Percentiles rank a stretch among this genome's conserved stretches.
These are phyloP conservation scores for Pipa parva DNA, from an alignment of 2,113 vertebrate genomes.

Conservation along the genomic window DNA sequence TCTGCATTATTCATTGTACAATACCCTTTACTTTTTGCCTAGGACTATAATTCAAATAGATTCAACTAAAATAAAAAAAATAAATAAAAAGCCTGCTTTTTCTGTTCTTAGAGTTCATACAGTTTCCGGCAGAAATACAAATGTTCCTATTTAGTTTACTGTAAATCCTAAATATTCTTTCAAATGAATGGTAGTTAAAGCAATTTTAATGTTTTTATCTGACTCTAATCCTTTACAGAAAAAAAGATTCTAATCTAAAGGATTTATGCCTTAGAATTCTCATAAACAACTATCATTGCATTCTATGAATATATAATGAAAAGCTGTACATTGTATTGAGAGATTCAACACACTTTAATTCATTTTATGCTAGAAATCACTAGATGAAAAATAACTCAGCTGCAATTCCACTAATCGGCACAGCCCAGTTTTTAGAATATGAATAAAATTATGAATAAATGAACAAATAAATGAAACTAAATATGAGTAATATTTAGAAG, in stretches of 20 bases:
- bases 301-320: slow-evolving; percentile 5
- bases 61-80: not conserved
- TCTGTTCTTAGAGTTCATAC: not conserved
- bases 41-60: not conserved
- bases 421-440: no score
- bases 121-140: not conserved
- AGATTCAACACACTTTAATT: no score
- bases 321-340: no score
- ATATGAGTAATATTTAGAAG: no score
- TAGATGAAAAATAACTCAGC: no score
- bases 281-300: not conserved
- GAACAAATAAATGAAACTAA: no score
- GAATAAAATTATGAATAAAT: no score
- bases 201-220: not conserved
- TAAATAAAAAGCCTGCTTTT: no score
- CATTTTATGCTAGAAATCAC: no score
- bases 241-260: not conserved
- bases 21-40: not conserved
- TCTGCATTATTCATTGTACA: not conserved
- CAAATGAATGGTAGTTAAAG: not conserved
- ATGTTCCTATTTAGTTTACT: not conserved
- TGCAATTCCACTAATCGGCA: no score
- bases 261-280: not conserved
- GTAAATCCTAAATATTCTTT: not conserved
- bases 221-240: not conserved